Evolutionary conservation across 1,140 invertebrate species (phyloP).

Genomic region (Ostrea denselamellosa): DNA sequence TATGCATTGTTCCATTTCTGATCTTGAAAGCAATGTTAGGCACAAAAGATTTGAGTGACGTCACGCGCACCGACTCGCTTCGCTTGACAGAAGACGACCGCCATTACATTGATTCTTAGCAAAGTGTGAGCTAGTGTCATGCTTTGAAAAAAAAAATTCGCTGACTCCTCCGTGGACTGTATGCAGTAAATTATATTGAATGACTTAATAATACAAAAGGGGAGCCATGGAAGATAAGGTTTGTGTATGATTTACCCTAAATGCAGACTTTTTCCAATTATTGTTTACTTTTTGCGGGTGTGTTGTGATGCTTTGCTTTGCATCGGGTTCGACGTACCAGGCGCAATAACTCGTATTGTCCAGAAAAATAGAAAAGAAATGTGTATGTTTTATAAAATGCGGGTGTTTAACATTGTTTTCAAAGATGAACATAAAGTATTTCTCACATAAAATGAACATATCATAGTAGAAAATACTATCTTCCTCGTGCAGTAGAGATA

Average conservation of each 20-base stretch:
- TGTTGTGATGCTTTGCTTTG: constrained; percentile 28
- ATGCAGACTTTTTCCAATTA: constrained; percentile 16
- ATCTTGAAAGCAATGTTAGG: constrained; percentile 16
- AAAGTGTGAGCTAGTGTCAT: constrained; percentile 37
- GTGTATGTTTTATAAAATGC: too few relatives aligned
- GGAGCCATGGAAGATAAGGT: constrained; percentile 32
- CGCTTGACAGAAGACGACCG: constrained; percentile 43
- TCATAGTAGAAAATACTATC: too few relatives aligned
- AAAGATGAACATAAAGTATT: too few relatives aligned
- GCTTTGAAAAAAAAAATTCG: constrained; percentile 17
- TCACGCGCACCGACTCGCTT: constrained; percentile 43
- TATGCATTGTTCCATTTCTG: constrained; percentile 23
- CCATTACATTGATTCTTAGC: constrained; percentile 41
- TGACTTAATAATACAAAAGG: constrained; percentile 2
- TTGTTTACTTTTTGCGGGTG: constrained; percentile 25
- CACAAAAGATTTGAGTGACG: constrained; percentile 40
- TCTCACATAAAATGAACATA: too few relatives aligned
- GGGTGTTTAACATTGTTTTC: too few relatives aligned
- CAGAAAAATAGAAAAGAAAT: not conserved
- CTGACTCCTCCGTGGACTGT: not conserved
- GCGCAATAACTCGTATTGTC: constrained; percentile 33
- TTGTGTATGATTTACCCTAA: constrained; percentile 23
- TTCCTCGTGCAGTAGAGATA: too few relatives aligned
- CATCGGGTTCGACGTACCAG: constrained; percentile 24
- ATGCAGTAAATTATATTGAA: constrained; percentile 24